Percentiles rank a stretch among this genome's conserved stretches.
These are phyloP conservation scores for Chloroceryle inda DNA, from an alignment of 2,797 vertebrate genomes.

Conservation along the genomic window DNA sequence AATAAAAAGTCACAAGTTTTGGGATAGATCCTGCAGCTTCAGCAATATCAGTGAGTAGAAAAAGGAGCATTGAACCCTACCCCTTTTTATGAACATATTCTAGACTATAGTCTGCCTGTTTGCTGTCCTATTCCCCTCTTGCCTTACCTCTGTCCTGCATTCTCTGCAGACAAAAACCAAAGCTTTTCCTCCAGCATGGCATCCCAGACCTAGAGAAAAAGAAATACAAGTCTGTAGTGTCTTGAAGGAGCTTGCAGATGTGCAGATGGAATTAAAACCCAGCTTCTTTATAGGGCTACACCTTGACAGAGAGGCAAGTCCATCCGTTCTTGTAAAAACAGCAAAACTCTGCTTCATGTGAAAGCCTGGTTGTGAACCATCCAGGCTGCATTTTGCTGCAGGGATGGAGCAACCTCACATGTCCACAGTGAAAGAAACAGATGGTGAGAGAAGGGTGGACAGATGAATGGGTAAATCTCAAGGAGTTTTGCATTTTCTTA, in stretches of 20 bases:
- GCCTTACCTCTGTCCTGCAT: slow-evolving; percentile 69
- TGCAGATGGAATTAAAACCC: slow-evolving; percentile 3
- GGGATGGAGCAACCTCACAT: slow-evolving; percentile 57
- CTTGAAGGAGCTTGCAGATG: neutral
- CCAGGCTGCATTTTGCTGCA: slow-evolving; percentile 51
- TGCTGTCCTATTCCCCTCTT: neutral
- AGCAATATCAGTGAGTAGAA: neutral
- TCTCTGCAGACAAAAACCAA: slow-evolving; percentile 53
- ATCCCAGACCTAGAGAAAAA: slow-evolving; percentile 49
- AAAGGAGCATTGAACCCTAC: neutral
- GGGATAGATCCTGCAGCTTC: neutral
- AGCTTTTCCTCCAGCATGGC: slow-evolving; percentile 65
- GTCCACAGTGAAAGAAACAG: slow-evolving; percentile 50
- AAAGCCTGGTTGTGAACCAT: slow-evolving; percentile 1
- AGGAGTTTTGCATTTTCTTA: slow-evolving; percentile 37
- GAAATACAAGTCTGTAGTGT: neutral
- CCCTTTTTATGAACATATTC: neutral
- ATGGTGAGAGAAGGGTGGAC: slow-evolving; percentile 47
- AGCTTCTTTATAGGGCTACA: slow-evolving; percentile 18
- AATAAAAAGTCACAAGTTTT: neutral
- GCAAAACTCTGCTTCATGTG: neutral
- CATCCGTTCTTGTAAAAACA: neutral
- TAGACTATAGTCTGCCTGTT: neutral
- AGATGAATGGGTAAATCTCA: slow-evolving; percentile 45
- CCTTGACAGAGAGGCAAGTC: neutral